A percentile compares a stretch with the other conserved stretches of the same genome.
Evolutionary conservation across 23 tunicate genomes (phyloP).

Genomic region (Ascidia mentula): DNA sequence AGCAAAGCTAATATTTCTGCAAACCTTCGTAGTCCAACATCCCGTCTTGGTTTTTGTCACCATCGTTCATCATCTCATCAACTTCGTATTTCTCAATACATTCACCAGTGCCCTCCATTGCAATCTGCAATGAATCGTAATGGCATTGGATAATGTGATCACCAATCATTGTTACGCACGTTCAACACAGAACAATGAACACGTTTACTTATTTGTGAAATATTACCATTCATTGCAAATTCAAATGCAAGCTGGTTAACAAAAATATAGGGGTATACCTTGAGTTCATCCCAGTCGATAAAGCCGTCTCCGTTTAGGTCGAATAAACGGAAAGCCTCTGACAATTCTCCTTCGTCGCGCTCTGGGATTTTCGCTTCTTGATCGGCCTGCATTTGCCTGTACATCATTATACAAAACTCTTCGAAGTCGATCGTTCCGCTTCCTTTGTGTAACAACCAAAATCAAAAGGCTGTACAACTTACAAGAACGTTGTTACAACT

Average conservation of each 20-base stretch:
- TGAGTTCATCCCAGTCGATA: slow-evolving; percentile 97
- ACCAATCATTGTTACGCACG: no score
- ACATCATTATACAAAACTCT: slow-evolving; percentile 98
- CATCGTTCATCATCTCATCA: slow-evolving; percentile 97
- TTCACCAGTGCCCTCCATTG: slow-evolving; percentile 93
- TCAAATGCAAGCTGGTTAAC: no score
- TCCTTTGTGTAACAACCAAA: slow-evolving; percentile 31
- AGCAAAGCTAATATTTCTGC: background rate
- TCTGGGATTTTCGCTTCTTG: slow-evolving; percentile 86
- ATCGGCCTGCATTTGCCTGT: slow-evolving; percentile 94
- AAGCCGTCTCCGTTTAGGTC: slow-evolving; percentile 92
- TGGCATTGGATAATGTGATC: no score
- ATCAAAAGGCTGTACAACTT: background rate
- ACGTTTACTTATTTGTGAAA: no score
- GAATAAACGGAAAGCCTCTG: slow-evolving; percentile 91
- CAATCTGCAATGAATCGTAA: no score
- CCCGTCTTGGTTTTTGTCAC: slow-evolving; percentile 95
- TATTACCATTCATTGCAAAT: no score
- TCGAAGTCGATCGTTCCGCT: slow-evolving; percentile 98
- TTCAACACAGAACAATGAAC: no score
- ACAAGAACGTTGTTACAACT: no score
- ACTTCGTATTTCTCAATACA: slow-evolving; percentile 83
- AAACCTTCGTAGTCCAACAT: slow-evolving; percentile 92
- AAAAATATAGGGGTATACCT: slow-evolving; percentile 28
- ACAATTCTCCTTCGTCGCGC: slow-evolving; percentile 89